Conservation (phyloP, 1,140 invertebrate genomes). For the Tetranychus cinnabarinus region DNA sequence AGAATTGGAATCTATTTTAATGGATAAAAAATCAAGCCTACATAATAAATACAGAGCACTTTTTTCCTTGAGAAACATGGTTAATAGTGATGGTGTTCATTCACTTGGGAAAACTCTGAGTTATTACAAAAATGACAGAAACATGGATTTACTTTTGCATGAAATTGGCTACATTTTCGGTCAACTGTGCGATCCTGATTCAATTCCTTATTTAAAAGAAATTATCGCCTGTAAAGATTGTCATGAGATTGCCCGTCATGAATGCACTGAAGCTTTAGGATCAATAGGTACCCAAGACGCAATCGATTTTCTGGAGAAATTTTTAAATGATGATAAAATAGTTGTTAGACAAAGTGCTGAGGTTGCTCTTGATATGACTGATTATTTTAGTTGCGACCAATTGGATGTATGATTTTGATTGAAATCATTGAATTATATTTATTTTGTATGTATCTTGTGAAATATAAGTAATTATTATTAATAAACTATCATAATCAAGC, state of each 20-base stretch:
- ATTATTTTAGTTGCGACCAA: constrained; percentile 32
- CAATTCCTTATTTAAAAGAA: constrained; percentile 43
- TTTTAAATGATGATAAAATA: constrained; percentile 49
- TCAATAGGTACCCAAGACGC: constrained; percentile 75
- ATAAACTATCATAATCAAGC: too few relatives aligned
- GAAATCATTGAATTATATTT: too few relatives aligned
- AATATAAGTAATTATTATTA: too few relatives aligned
- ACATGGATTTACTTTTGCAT: constrained; percentile 62
- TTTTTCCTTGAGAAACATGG: constrained; percentile 79
- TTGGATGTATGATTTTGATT: too few relatives aligned
- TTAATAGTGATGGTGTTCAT: constrained; percentile 44
- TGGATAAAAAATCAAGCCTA: constrained; percentile 46
- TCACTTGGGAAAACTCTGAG: constrained; percentile 40
- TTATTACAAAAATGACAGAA: constrained; percentile 1
- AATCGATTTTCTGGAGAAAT: constrained; percentile 51
- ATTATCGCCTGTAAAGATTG: constrained; percentile 48
- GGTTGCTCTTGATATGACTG: constrained; percentile 90
- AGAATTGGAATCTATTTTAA: constrained; percentile 35
- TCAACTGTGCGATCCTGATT: constrained; percentile 61
- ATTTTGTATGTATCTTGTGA: too few relatives aligned
- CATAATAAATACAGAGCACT: constrained; percentile 82
- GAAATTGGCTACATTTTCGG: constrained; percentile 96
- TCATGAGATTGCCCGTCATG: constrained; percentile 91
- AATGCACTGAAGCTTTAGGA: constrained; percentile 92
- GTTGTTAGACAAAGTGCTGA: constrained; percentile 90